Conservation (phyloP, 2,113 vertebrate species). For the Ciconia maguari region DNA sequence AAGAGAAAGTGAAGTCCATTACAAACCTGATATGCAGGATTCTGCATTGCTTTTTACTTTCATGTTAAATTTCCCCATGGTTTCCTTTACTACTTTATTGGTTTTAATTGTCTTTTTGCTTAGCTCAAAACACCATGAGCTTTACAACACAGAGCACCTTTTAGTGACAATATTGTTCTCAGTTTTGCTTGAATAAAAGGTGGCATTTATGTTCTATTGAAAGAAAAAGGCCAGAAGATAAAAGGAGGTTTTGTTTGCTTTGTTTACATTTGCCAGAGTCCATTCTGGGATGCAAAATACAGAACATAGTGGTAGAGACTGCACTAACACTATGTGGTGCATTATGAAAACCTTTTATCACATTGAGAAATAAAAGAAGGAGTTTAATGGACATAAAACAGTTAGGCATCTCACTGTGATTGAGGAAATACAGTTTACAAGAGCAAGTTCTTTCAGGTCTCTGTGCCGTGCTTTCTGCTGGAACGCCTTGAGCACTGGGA, state of each 20-base stretch:
- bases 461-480: neutral
- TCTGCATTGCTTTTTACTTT: neutral
- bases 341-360: constrained; percentile 44
- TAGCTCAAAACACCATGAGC: neutral
- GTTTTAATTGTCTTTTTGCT: neutral
- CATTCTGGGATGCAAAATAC: constrained; percentile 9
- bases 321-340: neutral
- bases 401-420: neutral
- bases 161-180: neutral
- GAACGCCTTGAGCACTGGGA: neutral
- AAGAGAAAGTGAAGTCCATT: neutral
- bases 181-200: constrained; percentile 17
- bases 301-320: neutral
- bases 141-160: neutral
- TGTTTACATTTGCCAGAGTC: neutral
- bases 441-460: neutral
- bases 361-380: neutral
- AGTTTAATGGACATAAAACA: neutral
- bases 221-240: neutral
- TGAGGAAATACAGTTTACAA: neutral
- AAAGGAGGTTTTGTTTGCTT: neutral
- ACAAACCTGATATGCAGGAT: neutral
- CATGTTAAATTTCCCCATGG: neutral
- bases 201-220: neutral
- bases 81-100: constrained; percentile 2